Conservation (phyloP, 1,140 invertebrate genomes). For the Drosophila kanapiae region DNA sequence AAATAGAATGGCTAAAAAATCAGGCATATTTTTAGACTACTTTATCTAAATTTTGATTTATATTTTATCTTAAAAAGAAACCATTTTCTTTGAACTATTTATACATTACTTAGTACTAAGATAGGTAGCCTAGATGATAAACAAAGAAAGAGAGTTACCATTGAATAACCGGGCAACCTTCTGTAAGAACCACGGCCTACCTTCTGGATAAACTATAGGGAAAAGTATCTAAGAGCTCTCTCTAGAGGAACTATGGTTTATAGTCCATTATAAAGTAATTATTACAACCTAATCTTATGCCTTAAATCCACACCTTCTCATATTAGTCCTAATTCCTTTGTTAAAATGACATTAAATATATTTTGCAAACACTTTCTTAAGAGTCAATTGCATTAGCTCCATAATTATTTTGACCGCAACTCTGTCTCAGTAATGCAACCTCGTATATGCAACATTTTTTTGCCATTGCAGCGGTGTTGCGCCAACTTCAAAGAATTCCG, state of each 20-base stretch:
- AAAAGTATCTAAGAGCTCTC: neutral
- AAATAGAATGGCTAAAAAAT: neutral
- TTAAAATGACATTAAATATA: neutral
- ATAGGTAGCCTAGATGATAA: too few relatives aligned
- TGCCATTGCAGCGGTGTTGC: constrained; percentile 50
- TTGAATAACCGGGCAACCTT: neutral
- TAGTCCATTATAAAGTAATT: too few relatives aligned
- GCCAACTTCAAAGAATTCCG: constrained; percentile 80
- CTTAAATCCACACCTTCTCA: neutral
- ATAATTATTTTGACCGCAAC: constrained; percentile 22
- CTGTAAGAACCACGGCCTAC: neutral
- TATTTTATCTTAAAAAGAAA: neutral
- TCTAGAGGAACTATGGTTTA: neutral
- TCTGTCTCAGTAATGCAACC: neutral
- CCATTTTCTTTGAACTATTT: too few relatives aligned
- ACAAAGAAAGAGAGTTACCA: neutral
- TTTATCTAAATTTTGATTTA: neutral
- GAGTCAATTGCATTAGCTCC: neutral
- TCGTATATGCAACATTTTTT: constrained; percentile 60
- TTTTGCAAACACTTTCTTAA: neutral
- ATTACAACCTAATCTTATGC: neutral
- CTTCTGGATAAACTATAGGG: neutral
- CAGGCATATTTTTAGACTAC: neutral
- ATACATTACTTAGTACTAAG: too few relatives aligned
- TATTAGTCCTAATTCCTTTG: neutral